These are phyloP conservation scores for Drosophila funebris DNA, from an alignment of 1,140 invertebrate species.

Conservation along the genomic window DNA sequence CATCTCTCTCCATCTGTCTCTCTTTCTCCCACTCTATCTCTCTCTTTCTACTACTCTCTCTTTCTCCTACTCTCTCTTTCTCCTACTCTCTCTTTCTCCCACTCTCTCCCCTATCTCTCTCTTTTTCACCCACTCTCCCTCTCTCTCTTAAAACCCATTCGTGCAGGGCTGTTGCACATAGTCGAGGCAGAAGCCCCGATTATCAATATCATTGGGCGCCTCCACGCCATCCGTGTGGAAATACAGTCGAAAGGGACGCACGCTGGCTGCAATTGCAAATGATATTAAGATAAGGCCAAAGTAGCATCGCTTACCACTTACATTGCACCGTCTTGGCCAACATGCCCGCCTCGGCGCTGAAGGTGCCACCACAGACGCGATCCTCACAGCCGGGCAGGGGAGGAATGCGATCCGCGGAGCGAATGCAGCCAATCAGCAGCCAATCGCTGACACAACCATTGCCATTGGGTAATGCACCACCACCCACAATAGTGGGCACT, in stretches of 20 bases:
- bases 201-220: slow-evolving; percentile 88
- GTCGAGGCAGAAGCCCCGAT: slow-evolving; percentile 92
- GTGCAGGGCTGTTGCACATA: slow-evolving; percentile 94
- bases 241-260: slow-evolving; percentile 90
- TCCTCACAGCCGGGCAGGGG: slow-evolving; percentile 84
- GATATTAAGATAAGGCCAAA: neutral
- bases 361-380: slow-evolving; percentile 85
- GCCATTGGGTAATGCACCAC: slow-evolving; percentile 83
- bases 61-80: too few relatives aligned
- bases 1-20: too few relatives aligned
- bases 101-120: too few relatives aligned
- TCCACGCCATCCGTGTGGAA: slow-evolving; percentile 91
- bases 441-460: slow-evolving; percentile 90
- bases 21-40: too few relatives aligned
- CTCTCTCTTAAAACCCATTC: slow-evolving; percentile 81
- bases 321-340: slow-evolving; percentile 84
- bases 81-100: too few relatives aligned
- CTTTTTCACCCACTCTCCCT: too few relatives aligned
- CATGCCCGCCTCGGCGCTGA: slow-evolving; percentile 84
- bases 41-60: too few relatives aligned
- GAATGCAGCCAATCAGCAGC: slow-evolving; percentile 90
- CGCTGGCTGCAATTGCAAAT: slow-evolving; percentile 86
- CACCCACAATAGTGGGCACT: slow-evolving; percentile 88
- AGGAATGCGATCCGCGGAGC: slow-evolving; percentile 78
- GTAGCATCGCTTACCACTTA: slow-evolving; percentile 78